Percentiles rank a stretch among this genome's conserved stretches.
Conservation (phyloP, 2,888 invertebrate genomes). For the Xestia c-nigrum region DNA sequence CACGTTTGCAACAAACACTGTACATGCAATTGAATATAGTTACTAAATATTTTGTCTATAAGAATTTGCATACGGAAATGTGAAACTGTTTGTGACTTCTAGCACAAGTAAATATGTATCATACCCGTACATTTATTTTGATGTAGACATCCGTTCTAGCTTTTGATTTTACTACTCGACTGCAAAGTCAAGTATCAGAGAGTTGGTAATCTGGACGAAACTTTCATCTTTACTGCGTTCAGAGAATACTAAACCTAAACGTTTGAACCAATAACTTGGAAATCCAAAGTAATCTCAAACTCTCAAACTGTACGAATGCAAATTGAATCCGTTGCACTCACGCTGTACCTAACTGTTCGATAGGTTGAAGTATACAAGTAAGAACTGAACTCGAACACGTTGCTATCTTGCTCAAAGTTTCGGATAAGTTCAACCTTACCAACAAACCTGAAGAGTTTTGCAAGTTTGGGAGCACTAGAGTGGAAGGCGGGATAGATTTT, state of each 20-base stretch:
- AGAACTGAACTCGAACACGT: slow-evolving; percentile 11
- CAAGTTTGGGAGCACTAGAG: slow-evolving; percentile 27
- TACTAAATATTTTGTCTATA: neutral
- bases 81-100: neutral
- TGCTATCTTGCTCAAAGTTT: slow-evolving; percentile 46
- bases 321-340: slow-evolving; percentile 42
- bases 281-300: slow-evolving; percentile 8
- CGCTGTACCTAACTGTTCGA: slow-evolving; percentile 16
- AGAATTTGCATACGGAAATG: neutral
- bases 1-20: neutral
- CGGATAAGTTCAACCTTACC: slow-evolving; percentile 32
- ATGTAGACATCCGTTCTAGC: neutral
- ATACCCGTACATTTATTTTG: neutral
- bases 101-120: neutral
- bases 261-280: slow-evolving; percentile 17
- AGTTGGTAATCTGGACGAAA: slow-evolving; percentile 1
- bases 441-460: slow-evolving; percentile 33
- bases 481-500: slow-evolving; percentile 17
- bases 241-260: neutral
- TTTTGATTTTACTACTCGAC: neutral
- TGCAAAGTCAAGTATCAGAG: neutral
- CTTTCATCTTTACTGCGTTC: neutral
- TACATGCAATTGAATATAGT: neutral
- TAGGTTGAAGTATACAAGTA: slow-evolving; percentile 19
- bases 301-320: slow-evolving; percentile 18